phyloP scores from a whole-genome alignment of 1,140 invertebrate genomes.

The Zaprionus camerounensis region DNA sequence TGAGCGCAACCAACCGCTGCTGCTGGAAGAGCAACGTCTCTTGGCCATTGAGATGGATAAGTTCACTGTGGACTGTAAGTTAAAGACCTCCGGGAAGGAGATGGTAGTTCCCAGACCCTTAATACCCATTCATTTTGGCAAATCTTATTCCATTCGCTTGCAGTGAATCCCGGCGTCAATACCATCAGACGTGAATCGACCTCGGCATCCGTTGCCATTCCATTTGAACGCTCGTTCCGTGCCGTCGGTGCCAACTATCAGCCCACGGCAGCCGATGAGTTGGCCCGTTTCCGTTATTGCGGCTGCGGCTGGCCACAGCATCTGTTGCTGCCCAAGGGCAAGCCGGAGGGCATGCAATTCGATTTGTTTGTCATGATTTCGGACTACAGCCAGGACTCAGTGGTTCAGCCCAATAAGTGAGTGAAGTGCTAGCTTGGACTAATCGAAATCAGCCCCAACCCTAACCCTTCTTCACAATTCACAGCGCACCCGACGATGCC shows the following conservation, averaged over 20 bases:
- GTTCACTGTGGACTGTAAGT: constrained; percentile 85
- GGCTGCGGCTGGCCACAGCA: constrained; percentile 86
- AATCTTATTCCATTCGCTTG: constrained; percentile 12
- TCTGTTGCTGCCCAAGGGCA: constrained; percentile 85
- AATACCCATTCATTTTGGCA: too few relatives aligned
- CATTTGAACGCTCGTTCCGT: constrained; percentile 88
- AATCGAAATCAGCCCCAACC: not conserved
- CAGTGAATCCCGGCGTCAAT: constrained; percentile 86
- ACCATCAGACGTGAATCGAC: constrained; percentile 85
- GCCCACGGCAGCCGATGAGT: constrained; percentile 66
- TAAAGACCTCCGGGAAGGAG: too few relatives aligned
- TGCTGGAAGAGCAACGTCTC: constrained; percentile 85
- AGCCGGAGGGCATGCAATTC: constrained; percentile 80
- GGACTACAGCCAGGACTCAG: constrained; percentile 85
- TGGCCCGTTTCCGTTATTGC: constrained; percentile 85
- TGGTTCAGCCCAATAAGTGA: constrained; percentile 85
- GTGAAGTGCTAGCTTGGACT: constrained; percentile 16
- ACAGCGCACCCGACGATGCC: constrained; percentile 58
- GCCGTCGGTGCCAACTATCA: constrained; percentile 84
- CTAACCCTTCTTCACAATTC: not conserved
- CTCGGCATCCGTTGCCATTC: constrained; percentile 88
- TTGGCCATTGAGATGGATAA: constrained; percentile 87
- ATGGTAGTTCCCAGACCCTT: too few relatives aligned
- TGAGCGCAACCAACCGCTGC: constrained; percentile 85
- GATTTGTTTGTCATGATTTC: constrained; percentile 86